phyloP scores from a whole-genome alignment of 92 coral and sea anemone genomes.

The Epizoanthus scotinus region DNA sequence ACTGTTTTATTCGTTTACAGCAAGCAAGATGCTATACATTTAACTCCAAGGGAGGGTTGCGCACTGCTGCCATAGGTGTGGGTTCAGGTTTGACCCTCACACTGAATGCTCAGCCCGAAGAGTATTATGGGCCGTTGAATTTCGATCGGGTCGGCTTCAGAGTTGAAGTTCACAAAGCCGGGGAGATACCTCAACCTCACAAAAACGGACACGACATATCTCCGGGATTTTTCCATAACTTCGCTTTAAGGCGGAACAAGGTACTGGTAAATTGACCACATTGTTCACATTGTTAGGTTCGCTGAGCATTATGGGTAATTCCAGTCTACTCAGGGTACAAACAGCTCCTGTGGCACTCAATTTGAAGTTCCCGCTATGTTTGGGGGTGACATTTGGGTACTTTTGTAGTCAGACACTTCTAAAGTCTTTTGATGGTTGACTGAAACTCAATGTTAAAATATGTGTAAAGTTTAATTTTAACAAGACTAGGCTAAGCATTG shows the following conservation, averaged over 20 bases:
- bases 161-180: conserved; percentile 13
- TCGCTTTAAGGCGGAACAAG: not conserved
- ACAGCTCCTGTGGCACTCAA: no score
- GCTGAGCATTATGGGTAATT: no score
- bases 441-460: no score
- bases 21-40: conserved; percentile 26
- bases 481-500: no score
- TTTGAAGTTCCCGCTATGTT: not conserved
- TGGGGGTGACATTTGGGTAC: not conserved
- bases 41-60: not conserved
- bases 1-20: not conserved
- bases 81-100: not conserved
- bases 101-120: conserved; percentile 27
- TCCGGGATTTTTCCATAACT: conserved; percentile 19
- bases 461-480: no score
- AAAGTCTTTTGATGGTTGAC: no score
- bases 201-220: conserved; percentile 11
- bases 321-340: no score
- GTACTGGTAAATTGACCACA: not conserved
- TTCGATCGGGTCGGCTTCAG: conserved; percentile 27
- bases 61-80: not conserved
- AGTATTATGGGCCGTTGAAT: not conserved
- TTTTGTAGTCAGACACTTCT: not conserved
- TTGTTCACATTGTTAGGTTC: no score
- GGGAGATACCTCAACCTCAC: conserved; percentile 1